These are phyloP conservation scores for Campaea margaritaria DNA, from an alignment of 2,888 invertebrate genomes.

Conservation along the genomic window DNA sequence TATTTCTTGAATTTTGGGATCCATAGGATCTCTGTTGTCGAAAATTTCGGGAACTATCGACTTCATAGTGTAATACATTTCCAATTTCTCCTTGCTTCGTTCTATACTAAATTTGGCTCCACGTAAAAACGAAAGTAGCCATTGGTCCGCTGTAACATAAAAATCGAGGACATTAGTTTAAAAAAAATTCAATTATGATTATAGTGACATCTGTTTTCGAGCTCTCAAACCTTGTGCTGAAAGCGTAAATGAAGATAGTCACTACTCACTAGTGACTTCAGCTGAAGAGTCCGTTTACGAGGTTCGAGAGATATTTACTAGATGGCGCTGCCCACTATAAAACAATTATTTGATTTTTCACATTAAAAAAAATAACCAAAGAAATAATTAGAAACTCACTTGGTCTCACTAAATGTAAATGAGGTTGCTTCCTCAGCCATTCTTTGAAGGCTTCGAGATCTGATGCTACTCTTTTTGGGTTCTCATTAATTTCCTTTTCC, in stretches of 20 bases:
- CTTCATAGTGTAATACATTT: constrained; percentile 83
- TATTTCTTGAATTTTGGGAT: constrained; percentile 43
- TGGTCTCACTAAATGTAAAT: constrained; percentile 72
- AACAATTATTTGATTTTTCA: no score
- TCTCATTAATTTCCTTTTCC: constrained; percentile 80
- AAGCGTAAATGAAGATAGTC: background rate
- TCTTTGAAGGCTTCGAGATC: constrained; percentile 79
- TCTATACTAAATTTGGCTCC: constrained; percentile 87
- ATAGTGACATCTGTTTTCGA: background rate
- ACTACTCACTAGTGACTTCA: background rate
- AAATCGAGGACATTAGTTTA: background rate
- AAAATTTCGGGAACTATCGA: constrained; percentile 80
- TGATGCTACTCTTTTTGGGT: constrained; percentile 70
- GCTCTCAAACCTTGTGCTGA: background rate
- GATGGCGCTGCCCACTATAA: background rate
- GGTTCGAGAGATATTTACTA: background rate
- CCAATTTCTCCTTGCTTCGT: constrained; percentile 85
- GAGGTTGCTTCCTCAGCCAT: constrained; percentile 84
- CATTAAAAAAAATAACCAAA: background rate
- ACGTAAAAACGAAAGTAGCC: constrained; percentile 85
- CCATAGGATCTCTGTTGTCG: constrained; percentile 39
- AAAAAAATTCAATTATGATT: background rate
- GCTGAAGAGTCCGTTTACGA: background rate
- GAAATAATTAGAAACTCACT: constrained; percentile 45
- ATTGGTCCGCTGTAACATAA: constrained; percentile 83